Evolutionary conservation across 1,140 invertebrate genomes (phyloP).

Genomic region (Acarapis woodi): DNA sequence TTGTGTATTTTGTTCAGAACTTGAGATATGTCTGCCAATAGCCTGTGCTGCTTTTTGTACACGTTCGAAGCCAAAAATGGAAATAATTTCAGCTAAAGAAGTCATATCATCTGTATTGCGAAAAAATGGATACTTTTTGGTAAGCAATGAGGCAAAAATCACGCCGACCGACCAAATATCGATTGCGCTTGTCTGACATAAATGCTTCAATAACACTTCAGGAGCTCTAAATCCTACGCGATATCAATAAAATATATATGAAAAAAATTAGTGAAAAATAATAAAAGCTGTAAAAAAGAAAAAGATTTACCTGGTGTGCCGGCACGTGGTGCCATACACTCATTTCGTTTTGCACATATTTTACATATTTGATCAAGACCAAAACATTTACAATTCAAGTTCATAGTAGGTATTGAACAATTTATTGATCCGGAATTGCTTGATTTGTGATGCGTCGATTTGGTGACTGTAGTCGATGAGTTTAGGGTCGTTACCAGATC

Average conservation of each 20-base stretch:
- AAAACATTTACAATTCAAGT: slow-evolving; percentile 6
- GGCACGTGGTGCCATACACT: slow-evolving; percentile 36
- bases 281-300: no score
- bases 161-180: slow-evolving; percentile 70
- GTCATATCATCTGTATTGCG: slow-evolving; percentile 43
- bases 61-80: slow-evolving; percentile 37
- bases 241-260: no score
- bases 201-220: slow-evolving; percentile 48
- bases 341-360: slow-evolving; percentile 24
- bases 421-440: neutral
- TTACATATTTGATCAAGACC: slow-evolving; percentile 9
- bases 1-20: slow-evolving; percentile 14
- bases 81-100: slow-evolving; percentile 48
- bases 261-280: no score
- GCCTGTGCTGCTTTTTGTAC: slow-evolving; percentile 33
- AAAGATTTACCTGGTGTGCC: no score
- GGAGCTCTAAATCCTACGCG: slow-evolving; percentile 60
- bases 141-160: slow-evolving; percentile 46
- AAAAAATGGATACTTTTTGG: slow-evolving; percentile 52
- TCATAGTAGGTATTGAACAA: neutral
- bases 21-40: slow-evolving; percentile 24
- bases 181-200: slow-evolving; percentile 44
- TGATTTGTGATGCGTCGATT: neutral
- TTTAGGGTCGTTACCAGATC: neutral
- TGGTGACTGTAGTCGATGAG: no score